These are phyloP conservation scores for Cosmia trapezina DNA, from an alignment of 2,888 invertebrate species.

Conservation along the genomic window DNA sequence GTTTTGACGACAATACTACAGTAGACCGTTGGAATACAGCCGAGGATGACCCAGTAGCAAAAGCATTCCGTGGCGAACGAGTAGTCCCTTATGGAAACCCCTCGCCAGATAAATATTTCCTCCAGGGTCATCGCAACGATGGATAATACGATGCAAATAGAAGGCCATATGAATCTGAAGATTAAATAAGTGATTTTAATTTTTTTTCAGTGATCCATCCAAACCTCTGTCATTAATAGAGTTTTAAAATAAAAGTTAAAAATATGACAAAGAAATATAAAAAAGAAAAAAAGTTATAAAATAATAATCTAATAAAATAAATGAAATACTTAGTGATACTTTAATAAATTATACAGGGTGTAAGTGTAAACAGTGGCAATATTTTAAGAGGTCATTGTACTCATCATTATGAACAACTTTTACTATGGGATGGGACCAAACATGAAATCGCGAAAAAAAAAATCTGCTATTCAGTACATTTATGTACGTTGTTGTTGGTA, in stretches of 20 bases:
- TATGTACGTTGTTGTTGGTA: too few species aligned
- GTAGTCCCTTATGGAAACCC: constrained; percentile 70
- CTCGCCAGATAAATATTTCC: constrained; percentile 69
- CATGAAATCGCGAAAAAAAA: too few species aligned
- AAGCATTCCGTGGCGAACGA: constrained; percentile 78
- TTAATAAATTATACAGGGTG: too few species aligned
- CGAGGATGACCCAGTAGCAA: constrained; percentile 76
- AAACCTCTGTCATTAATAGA: background rate
- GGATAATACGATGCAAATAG: constrained; percentile 57
- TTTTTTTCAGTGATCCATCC: background rate
- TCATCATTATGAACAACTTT: too few species aligned
- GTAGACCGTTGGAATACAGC: constrained; percentile 70
- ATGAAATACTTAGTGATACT: too few species aligned
- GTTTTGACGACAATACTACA: constrained; percentile 67
- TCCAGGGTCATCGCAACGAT: constrained; percentile 67
- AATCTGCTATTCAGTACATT: too few species aligned
- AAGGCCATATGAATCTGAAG: constrained; percentile 76
- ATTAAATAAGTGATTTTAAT: background rate
- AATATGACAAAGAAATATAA: too few species aligned
- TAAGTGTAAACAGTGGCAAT: too few species aligned
- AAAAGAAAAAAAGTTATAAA: too few species aligned
- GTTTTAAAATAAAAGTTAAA: background rate
- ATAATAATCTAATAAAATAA: too few species aligned
- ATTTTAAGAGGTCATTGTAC: too few species aligned
- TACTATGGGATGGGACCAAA: too few species aligned